A percentile compares a stretch with the other conserved stretches of the same genome.
phyloP scores from a whole-genome alignment of 2,113 vertebrate species.

The Trogon surrucura region DNA sequence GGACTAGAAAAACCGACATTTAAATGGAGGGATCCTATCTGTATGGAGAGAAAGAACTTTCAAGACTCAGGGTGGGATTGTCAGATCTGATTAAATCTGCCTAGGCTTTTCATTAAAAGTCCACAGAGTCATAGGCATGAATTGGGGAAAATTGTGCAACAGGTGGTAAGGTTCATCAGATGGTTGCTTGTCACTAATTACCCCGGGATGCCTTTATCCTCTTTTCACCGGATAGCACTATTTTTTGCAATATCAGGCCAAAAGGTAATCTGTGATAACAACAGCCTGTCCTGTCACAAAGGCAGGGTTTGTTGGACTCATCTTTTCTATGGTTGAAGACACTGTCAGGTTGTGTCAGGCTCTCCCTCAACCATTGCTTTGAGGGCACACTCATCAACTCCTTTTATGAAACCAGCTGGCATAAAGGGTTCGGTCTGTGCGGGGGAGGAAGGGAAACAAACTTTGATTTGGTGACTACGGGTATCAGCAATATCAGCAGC shows the following conservation, averaged over 20 bases:
- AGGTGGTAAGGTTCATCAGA: neutral
- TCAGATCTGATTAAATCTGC: neutral
- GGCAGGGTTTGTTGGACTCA: neutral
- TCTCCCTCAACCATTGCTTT: neutral
- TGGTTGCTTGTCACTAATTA: neutral
- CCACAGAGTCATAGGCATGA: neutral
- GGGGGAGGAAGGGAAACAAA: neutral
- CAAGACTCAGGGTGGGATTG: neutral
- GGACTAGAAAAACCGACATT: neutral
- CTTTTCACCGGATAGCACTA: slow-evolving; percentile 22
- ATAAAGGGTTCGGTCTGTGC: neutral
- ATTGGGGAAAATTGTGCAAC: neutral
- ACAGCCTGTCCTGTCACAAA: neutral
- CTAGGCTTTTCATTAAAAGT: neutral
- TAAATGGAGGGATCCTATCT: neutral
- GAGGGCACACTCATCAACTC: neutral
- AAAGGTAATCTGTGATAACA: neutral
- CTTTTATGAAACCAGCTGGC: neutral
- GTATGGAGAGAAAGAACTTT: neutral
- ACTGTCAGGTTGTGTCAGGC: neutral
- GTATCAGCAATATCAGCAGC: slow-evolving; percentile 1
- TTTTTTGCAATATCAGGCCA: neutral
- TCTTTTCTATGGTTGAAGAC: neutral
- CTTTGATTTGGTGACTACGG: neutral
- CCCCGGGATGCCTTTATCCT: neutral